Conservation (phyloP, 37 sponge, comb jelly and placozoan species). For the Mnemiopsis leidyi region DNA sequence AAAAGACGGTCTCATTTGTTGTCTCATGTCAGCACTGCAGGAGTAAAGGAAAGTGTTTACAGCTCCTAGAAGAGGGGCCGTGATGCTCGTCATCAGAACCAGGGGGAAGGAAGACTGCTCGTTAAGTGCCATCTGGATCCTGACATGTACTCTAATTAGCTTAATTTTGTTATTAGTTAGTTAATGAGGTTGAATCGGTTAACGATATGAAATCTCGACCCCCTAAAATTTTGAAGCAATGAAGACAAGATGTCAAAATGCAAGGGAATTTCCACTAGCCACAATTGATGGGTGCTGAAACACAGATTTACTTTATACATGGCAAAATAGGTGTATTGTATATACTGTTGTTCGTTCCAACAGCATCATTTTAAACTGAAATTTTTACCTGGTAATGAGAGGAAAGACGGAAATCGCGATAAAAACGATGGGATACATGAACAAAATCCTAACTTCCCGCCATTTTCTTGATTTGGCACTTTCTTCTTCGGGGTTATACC, state of each 20-base stretch:
- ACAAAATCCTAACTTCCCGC: conserved; percentile 51
- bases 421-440: conserved; percentile 43
- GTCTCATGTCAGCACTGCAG: conserved; percentile 50
- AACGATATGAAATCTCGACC: too few relatives aligned
- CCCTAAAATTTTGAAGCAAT: too few relatives aligned
- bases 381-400: neutral
- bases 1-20: neutral
- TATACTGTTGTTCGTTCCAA: neutral
- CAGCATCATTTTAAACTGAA: neutral
- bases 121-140: conserved; percentile 55
- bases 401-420: conserved; percentile 3
- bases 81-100: conserved; percentile 40
- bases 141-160: neutral
- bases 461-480: conserved; percentile 32
- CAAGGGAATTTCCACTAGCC: too few relatives aligned
- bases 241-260: too few relatives aligned
- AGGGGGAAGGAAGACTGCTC: conserved; percentile 25
- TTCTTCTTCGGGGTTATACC: conserved; percentile 29
- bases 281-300: too few relatives aligned
- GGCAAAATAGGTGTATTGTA: too few relatives aligned
- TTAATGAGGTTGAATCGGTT: too few relatives aligned
- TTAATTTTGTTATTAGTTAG: too few relatives aligned
- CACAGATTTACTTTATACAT: too few relatives aligned
- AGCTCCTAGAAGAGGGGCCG: conserved; percentile 31
- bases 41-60: conserved; percentile 55